phyloP scores from a whole-genome alignment of 2,113 vertebrate species.

The Syngnathoides biaculeatus region DNA sequence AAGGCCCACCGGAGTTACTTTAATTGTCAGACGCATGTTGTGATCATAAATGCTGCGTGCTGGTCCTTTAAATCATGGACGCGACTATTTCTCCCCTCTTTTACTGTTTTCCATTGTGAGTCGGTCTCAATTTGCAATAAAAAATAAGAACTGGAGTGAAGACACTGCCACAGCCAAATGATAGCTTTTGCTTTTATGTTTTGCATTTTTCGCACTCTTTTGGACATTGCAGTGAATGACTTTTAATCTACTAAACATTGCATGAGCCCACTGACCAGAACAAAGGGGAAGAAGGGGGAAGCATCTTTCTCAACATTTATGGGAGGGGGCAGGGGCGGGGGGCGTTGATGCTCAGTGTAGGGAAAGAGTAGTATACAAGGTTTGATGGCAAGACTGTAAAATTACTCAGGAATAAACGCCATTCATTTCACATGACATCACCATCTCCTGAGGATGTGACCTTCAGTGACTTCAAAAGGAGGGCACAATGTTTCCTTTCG shows the following conservation, averaged over 20 bases:
- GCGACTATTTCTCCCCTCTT: conserved; percentile 52
- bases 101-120: conserved; percentile 65
- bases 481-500: conserved; percentile 52
- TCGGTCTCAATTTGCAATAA: conserved; percentile 73
- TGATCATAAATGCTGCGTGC: conserved; percentile 70
- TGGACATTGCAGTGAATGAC: conserved; percentile 64
- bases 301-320: conserved; percentile 66
- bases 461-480: conserved; percentile 50
- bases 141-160: conserved; percentile 48
- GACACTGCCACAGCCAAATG: conserved; percentile 23
- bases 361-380: conserved; percentile 58
- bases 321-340: neutral
- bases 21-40: conserved; percentile 70
- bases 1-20: conserved; percentile 70
- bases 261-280: conserved; percentile 67
- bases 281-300: conserved; percentile 51
- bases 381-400: conserved; percentile 73
- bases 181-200: conserved; percentile 60
- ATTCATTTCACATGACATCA: conserved; percentile 74
- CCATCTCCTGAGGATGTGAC: conserved; percentile 63
- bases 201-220: conserved; percentile 59
- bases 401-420: conserved; percentile 69
- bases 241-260: conserved; percentile 76
- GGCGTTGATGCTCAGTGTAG: conserved; percentile 51
- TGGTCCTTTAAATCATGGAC: conserved; percentile 70